Conservation (phyloP, 2,113 vertebrate species). For the Rhombomys opimus region DNA sequence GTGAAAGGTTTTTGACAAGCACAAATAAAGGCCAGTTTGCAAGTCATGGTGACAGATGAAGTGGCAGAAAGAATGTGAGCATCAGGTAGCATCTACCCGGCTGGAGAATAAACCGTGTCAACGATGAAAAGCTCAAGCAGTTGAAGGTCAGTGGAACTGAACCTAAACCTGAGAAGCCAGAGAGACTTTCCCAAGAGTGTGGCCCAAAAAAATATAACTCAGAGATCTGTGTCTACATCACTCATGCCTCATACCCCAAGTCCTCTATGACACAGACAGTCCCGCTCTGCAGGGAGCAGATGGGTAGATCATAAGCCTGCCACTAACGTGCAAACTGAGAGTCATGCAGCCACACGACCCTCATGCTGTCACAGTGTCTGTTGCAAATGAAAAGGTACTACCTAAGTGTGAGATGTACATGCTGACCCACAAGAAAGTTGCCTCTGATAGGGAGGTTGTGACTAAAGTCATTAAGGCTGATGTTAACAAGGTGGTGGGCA, state of each 20-base stretch:
- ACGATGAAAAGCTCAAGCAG: constrained; percentile 98
- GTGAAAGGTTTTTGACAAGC: constrained; percentile 92
- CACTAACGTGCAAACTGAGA: constrained; percentile 90
- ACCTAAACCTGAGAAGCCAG: constrained; percentile 87
- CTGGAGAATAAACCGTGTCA: constrained; percentile 99
- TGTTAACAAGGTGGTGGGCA: constrained; percentile 94
- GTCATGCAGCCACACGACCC: constrained; percentile 94
- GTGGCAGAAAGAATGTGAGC: constrained; percentile 98
- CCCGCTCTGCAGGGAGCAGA: constrained; percentile 93
- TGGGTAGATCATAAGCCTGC: constrained; percentile 96
- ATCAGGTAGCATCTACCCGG: constrained; percentile 92
- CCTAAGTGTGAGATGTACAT: constrained; percentile 96
- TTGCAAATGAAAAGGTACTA: constrained; percentile 93
- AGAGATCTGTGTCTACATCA: constrained; percentile 91
- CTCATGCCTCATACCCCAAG: constrained; percentile 85
- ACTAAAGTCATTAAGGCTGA: constrained; percentile 97
- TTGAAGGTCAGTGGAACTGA: constrained; percentile 97
- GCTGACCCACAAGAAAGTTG: constrained; percentile 96
- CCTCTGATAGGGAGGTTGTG: constrained; percentile 96
- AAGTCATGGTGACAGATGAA: constrained; percentile 93
- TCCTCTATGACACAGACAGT: constrained; percentile 89
- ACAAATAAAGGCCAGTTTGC: constrained; percentile 90
- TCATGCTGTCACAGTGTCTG: constrained; percentile 91
- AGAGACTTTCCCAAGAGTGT: constrained; percentile 90
- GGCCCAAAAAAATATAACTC: constrained; percentile 86